phyloP scores from a whole-genome alignment of 2,113 vertebrate genomes.

The Bothrops jararaca region DNA sequence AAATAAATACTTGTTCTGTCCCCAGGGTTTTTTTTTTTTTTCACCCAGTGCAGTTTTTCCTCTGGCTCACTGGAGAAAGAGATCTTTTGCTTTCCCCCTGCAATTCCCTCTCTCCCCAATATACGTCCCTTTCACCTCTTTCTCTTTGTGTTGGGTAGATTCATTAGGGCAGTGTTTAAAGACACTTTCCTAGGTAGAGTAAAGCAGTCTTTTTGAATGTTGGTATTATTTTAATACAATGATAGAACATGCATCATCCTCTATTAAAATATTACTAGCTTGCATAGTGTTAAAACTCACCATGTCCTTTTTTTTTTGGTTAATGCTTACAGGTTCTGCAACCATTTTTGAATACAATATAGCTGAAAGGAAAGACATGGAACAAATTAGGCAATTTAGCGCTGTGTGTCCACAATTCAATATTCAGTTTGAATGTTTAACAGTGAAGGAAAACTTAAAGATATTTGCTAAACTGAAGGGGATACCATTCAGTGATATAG shows the following conservation, averaged over 20 bases:
- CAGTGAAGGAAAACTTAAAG: slow-evolving; percentile 87
- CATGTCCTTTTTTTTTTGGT: neutral
- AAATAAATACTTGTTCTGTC: neutral
- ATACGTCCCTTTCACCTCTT: too few relatives aligned
- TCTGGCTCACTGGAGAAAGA: too few relatives aligned
- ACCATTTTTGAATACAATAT: slow-evolving; percentile 75
- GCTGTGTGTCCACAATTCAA: slow-evolving; percentile 90
- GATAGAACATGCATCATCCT: too few relatives aligned
- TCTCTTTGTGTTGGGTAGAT: too few relatives aligned
- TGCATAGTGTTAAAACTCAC: neutral
- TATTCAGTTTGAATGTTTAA: slow-evolving; percentile 87
- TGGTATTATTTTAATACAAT: too few relatives aligned
- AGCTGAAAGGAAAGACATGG: slow-evolving; percentile 69
- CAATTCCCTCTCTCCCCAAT: too few relatives aligned
- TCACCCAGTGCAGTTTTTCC: too few relatives aligned
- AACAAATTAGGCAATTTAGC: slow-evolving; percentile 73
- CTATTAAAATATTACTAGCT: neutral
- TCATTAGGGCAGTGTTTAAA: too few relatives aligned
- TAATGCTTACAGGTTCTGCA: slow-evolving; percentile 69
- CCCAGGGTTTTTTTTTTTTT: too few relatives aligned
- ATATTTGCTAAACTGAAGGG: slow-evolving; percentile 89
- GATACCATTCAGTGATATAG: slow-evolving; percentile 70
- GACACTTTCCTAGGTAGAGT: too few relatives aligned
- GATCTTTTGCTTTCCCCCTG: too few relatives aligned
- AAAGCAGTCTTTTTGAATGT: too few relatives aligned